Evolutionary conservation across 1,140 invertebrate genomes (phyloP), one percentile per base, ranked within the genome.

Genomic region (Oryctes rhinoceros): DNA sequence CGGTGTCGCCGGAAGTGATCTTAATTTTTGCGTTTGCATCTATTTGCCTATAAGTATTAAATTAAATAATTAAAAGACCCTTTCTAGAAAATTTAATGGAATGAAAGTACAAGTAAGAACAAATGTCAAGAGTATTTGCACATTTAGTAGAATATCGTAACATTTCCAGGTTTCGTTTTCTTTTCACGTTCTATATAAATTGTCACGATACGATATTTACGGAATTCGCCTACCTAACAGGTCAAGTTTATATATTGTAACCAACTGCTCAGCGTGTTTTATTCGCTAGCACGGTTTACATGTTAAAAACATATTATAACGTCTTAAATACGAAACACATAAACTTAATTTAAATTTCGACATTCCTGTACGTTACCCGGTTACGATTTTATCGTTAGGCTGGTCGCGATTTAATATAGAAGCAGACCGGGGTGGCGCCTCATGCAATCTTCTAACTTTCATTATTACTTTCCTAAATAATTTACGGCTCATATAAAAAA

Each of bases 281-380:
- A 71, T 71, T 71, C 20, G 65, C 4, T 71, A 37, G 65, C 65
- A 15, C 7, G 65, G 18, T 30, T 71, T 71, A 71, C 65, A 71
- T 71, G 65, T 71, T 71, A 71, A 71, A 71, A 71, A 71, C 35
- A 10, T 35, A 71, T 71, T 71, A 71, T 24, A 71, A 35, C 13
- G 24, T 13, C 65, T 35, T 71, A 35, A 71, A 71, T 30, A 37
- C 20, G 65, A 71, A 71, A 71, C 65, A 35, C 65, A 71, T 30
- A 71, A 71, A 71, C 65, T 71, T 71, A 71, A 71, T 71, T 71
- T 71, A 71, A 71, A 71, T 71, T 71, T 71, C 65, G 24, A 11
- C 65, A 37, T 71, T 71, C 65, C 20, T 71, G 20, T 71, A 24
- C 65, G 65, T 35, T 71, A 37, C 65, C 24, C 24, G 65, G 18